A percentile compares a stretch with the other conserved stretches of the same genome.
phyloP scores from a whole-genome alignment of 2,113 vertebrate species.

The Stegostoma tigrinum region DNA sequence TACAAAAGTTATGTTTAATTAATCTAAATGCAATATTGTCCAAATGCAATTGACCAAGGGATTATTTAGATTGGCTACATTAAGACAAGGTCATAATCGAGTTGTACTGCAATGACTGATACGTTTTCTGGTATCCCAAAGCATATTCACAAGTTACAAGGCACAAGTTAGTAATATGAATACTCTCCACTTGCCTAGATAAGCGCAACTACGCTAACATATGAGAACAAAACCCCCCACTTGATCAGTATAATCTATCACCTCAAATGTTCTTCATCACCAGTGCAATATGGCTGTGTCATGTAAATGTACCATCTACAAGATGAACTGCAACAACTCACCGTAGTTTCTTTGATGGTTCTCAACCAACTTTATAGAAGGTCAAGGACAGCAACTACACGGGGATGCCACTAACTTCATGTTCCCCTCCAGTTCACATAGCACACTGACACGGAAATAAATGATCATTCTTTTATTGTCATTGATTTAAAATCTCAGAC shows the following conservation, averaged over 20 bases:
- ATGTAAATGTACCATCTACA: neutral
- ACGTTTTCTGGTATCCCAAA: neutral
- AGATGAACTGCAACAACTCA: neutral
- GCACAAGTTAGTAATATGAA: neutral
- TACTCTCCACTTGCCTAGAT: neutral
- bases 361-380: neutral
- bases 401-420: too few species aligned
- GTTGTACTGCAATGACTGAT: neutral
- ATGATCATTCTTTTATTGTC: neutral
- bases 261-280: neutral
- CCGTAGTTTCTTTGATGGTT: neutral
- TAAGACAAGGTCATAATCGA: neutral
- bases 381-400: neutral
- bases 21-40: neutral
- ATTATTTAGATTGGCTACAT: neutral
- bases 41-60: neutral
- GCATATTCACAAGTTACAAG: neutral
- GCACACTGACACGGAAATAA: too few species aligned
- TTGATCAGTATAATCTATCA: neutral
- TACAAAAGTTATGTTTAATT: neutral
- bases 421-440: too few species aligned
- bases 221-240: neutral
- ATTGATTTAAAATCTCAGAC: neutral
- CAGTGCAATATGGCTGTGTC: neutral
- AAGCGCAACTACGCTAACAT: neutral